Evolutionary conservation across 1,140 invertebrate species (phyloP), one percentile per base, ranked within the genome.

Genomic region (Platorchestia sp.): DNA sequence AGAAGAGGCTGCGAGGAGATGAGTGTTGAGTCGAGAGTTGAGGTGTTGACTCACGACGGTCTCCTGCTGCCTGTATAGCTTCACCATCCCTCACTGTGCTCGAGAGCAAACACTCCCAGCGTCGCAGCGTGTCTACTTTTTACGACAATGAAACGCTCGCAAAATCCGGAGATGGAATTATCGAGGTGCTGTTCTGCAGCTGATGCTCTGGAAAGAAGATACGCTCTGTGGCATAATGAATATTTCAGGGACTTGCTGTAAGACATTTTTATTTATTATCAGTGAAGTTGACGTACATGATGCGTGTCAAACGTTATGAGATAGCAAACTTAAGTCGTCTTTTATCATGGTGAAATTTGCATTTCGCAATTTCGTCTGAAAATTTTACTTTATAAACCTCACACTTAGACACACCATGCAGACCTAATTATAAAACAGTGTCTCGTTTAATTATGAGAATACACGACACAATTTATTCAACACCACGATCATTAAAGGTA

Each of bases 21-120:
- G 59, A 75, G 59, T 75, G 59, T 75, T 36, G 10, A 75, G 59
- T 75, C 59, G 27, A 75, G 59, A 75, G 59, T 36, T 75, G 14
- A 75, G 59, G 59, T 75, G 59, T 75, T 75, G 59, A 75, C 59
- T 75, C 59, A 75, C 59, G 59, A 75, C 59, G 59, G 59, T 75
- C 59, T 14, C 59, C 10, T 3, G 87, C n/a, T 42, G 87, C 36
- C 27, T 75, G 59, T 27, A 75, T 3, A 75, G 87, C 10, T 89
- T 41, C 87, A 42, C 87, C 87, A 89, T 41, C 87, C n/a, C 87
- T 42, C 41, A 89, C 41, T 89, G 87, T 89, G 87, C 27, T 89
- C 87, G n/a, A 43, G 41, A 89, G 43, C 87, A 41, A 89, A 89
- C 87, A 89, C 87, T 89, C 42, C 87, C 3, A 89, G 87, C 87